Conservation (phyloP, 2,113 vertebrate species). For the Triplophysa dalaica region DNA sequence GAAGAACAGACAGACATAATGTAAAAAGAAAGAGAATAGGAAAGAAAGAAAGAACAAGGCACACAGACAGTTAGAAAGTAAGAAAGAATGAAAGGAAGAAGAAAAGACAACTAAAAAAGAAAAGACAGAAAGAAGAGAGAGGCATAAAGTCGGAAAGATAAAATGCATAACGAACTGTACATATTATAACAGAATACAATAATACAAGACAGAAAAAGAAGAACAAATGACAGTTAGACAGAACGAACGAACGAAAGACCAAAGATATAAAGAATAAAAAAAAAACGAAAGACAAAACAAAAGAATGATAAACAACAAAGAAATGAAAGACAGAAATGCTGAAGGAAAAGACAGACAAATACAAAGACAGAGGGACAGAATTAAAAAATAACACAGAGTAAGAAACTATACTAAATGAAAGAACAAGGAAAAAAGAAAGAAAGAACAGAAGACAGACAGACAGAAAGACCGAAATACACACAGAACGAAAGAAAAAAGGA, state of each 20-base stretch:
- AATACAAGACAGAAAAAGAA: neutral
- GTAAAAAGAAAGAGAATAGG: too few species aligned
- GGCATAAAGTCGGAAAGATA: neutral
- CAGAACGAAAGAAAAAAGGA: constrained; percentile 11
- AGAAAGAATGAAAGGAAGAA: neutral
- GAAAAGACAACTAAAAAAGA: neutral
- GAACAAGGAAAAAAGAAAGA: neutral
- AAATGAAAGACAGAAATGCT: too few species aligned
- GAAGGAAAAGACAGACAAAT: neutral
- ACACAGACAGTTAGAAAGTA: neutral
- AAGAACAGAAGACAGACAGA: neutral
- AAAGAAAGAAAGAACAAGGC: too few species aligned
- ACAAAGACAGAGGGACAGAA: neutral
- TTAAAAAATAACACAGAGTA: neutral
- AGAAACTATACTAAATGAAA: neutral
- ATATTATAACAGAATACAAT: neutral
- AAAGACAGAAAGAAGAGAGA: neutral
- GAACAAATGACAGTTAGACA: neutral
- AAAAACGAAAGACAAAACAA: neutral
- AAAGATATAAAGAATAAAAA: too few species aligned
- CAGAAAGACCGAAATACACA: constrained; percentile 9
- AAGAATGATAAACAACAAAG: neutral
- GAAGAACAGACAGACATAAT: neutral
- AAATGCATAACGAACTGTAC: neutral
- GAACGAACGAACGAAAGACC: too few species aligned